A percentile compares a stretch with the other conserved stretches of the same genome.
Conservation (phyloP, 2,797 vertebrate species). For the Macropus fuliginosus region DNA sequence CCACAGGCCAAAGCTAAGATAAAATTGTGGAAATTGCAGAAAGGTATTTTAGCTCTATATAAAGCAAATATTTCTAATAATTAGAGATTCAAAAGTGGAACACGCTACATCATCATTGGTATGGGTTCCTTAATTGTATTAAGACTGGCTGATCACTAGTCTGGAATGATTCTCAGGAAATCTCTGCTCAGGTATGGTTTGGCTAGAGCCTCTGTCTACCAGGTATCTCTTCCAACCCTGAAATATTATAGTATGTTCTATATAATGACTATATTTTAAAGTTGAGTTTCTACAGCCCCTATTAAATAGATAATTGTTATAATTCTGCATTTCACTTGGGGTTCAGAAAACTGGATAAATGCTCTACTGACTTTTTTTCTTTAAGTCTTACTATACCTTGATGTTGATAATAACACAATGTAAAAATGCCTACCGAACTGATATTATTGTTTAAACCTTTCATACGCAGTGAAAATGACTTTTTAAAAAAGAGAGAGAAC, state of each 20-base stretch:
- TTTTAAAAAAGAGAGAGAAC: background rate
- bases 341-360: background rate
- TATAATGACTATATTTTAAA: background rate
- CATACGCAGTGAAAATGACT: background rate
- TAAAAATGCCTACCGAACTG: background rate
- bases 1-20: background rate
- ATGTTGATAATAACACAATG: background rate
- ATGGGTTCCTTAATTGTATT: background rate
- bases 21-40: background rate
- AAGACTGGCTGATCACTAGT: background rate
- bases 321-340: background rate
- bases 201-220: background rate
- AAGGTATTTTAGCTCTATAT: background rate
- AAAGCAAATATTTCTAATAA: background rate
- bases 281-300: background rate
- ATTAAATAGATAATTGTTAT: background rate
- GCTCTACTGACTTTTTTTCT: background rate
- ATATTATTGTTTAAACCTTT: background rate
- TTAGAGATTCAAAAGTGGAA: background rate
- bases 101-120: background rate
- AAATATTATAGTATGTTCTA: background rate
- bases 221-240: background rate
- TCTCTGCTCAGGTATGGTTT: background rate
- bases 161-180: too few species aligned
- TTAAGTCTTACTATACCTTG: background rate